phyloP scores from a whole-genome alignment of 2,797 vertebrate species.

The Antennarius maculatus region DNA sequence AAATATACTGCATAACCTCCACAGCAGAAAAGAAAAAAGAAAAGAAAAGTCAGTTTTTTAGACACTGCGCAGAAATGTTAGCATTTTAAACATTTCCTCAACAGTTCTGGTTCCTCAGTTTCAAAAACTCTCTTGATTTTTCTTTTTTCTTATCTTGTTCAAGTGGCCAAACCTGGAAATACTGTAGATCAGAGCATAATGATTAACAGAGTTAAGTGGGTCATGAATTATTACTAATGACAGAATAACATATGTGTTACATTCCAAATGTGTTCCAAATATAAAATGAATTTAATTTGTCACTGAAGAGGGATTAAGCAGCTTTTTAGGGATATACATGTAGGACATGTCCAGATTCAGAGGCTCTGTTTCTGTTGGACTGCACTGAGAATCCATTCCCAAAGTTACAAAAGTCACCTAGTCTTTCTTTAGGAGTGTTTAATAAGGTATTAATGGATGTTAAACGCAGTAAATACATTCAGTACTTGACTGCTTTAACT shows the following conservation, averaged over 20 bases:
- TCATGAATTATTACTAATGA: slow-evolving; percentile 3
- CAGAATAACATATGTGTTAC: slow-evolving; percentile 2
- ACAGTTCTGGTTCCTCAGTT: slow-evolving; percentile 14
- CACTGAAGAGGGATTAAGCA: background rate
- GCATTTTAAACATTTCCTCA: slow-evolving; percentile 13
- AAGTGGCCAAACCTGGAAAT: background rate
- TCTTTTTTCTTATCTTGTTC: slow-evolving; percentile 6
- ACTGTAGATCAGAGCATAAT: background rate
- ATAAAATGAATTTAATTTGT: slow-evolving; percentile 23
- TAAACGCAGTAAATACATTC: background rate
- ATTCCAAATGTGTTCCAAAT: slow-evolving; percentile 1
- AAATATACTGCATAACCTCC: slow-evolving; percentile 10
- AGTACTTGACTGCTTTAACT: background rate
- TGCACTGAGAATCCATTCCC: background rate
- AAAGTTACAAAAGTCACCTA: background rate
- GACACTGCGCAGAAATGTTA: slow-evolving; percentile 3
- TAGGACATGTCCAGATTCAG: background rate
- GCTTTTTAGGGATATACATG: background rate
- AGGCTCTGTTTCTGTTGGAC: too few relatives aligned
- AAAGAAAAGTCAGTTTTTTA: slow-evolving; percentile 14
- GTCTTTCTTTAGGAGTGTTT: background rate
- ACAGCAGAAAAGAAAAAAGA: slow-evolving; percentile 20
- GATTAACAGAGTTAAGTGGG: background rate
- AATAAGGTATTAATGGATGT: background rate
- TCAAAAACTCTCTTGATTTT: slow-evolving; percentile 9